These are phyloP conservation scores for Drosophila truncata DNA, from an alignment of 1,140 invertebrate species.

Conservation along the genomic window DNA sequence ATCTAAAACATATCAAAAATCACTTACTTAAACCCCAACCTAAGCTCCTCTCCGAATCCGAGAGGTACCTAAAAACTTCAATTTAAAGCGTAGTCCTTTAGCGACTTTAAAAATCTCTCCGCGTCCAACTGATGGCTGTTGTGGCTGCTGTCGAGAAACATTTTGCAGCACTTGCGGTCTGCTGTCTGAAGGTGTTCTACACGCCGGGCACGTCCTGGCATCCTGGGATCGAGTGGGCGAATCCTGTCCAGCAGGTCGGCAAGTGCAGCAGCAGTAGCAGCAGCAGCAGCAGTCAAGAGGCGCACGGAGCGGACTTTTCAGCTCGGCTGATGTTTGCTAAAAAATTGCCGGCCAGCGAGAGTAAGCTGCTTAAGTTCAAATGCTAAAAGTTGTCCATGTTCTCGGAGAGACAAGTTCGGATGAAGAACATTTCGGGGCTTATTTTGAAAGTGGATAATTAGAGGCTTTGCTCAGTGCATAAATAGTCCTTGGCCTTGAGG, in stretches of 20 bases:
- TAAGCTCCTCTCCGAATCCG: background rate
- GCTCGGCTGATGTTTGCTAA: slow-evolving; percentile 29
- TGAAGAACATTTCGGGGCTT: slow-evolving; percentile 6
- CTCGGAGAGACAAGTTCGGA: slow-evolving; percentile 2
- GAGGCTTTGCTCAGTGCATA: slow-evolving; percentile 31
- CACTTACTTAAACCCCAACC: background rate
- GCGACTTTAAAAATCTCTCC: background rate
- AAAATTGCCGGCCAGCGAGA: slow-evolving; percentile 17
- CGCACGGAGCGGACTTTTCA: slow-evolving; percentile 13
- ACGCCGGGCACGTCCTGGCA: slow-evolving; percentile 33
- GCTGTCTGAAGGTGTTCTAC: slow-evolving; percentile 38
- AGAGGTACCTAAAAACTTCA: background rate
- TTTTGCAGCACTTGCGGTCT: slow-evolving; percentile 44
- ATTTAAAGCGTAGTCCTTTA: slow-evolving; percentile 8
- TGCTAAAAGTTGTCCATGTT: slow-evolving; percentile 21
- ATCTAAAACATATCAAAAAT: background rate
- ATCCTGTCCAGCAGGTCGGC: slow-evolving; percentile 5
- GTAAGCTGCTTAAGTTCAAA: slow-evolving; percentile 43
- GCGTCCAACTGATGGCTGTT: slow-evolving; percentile 15
- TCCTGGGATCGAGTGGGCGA: slow-evolving; percentile 9
- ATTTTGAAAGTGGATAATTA: slow-evolving; percentile 35
- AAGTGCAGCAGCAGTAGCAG: slow-evolving; percentile 15
- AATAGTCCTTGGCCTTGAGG: background rate
- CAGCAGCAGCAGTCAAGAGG: slow-evolving; percentile 13
- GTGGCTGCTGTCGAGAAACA: slow-evolving; percentile 20